Base-by-base conservation (phyloP, 2,113 vertebrate genomes). In the Odontophorus gujanensis region DNA sequence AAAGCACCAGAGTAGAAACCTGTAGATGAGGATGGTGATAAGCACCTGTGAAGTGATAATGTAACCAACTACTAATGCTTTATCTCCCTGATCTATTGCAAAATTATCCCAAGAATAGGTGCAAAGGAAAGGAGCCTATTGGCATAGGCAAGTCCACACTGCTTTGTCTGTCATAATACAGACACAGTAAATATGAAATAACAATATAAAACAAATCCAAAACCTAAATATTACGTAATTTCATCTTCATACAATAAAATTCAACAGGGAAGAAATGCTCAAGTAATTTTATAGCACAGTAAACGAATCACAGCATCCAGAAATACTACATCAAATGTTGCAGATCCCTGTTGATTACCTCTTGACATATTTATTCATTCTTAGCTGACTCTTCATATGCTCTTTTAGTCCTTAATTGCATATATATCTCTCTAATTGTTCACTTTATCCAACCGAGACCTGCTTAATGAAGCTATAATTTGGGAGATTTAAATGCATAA, bases 401-500 rank as follows among this genome's bases (percentile, higher is more conserved):
- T 92, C 76, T 14, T 43, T 83, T 92, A 87, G 55, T 71, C 87
- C 30, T 53, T 59, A 89, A 83, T 36, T 81, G 72, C 40, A 48
- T 19, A 48, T 30, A 36, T 45, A 40, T 7, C 6, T 43, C 3
- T 34, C 8, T 17, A 55, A 88, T 48, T 65, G 68, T 38, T 45
- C 45, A 69, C 30, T 84, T 63, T 57, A 57, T 74, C n/a, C 32
- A 82, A 81, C 17, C 19, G 36, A 40, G 8, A 88, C 59, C 80
- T 74, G 25, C 36, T 55, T 86, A 89, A 79, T 72, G 36, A 81
- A 93, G 67, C n/a, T 50, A 4, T 80, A 80, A 85, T 81, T 67
- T 72, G 47, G 53, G 25, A 78, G 30, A 80, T 83, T 79, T 91
- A 85, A 92, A 92, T 62, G 36, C 72, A 83, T 85, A 79, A 77